Base-by-base conservation (phyloP, 1,140 invertebrate species). In the Drosophila littoralis region DNA sequence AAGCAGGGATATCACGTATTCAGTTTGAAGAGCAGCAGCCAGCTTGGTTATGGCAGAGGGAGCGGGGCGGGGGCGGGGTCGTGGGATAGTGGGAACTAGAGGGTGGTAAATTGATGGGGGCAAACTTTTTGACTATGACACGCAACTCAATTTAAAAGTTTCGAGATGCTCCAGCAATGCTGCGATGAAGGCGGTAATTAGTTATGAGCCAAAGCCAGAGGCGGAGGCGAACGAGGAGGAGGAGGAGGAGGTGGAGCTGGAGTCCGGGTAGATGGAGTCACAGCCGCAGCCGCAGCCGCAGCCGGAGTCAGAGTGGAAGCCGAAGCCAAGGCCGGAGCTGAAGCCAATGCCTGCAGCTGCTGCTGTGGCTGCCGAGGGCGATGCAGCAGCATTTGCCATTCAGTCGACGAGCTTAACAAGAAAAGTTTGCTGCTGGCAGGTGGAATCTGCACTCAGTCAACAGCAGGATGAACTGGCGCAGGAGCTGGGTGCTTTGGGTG, bases 81-180 rank as follows among this genome's bases (percentile, higher is more conserved):
- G 22, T 2, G 17, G 15, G 7, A 7, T n/a, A n/a, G 28, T 17
- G 46, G 36, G 9, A 12, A 50, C 48, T 35, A 6, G 7, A 8
- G 40, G 6, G 33, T 36, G 13, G 42, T 2, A 33, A 51, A 51
- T 28, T 28, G 22, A 28, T 28, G 48, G 52, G 58, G 61, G 64
- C 66, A 79, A 83, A 83, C 80, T 83, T 83, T 82, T 73, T 63
- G 80, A 73, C 80, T 83, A 83, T 83, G 80, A 83, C 80, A 83
- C 80, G 76, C 80, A 83, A 83, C 80, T 83, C 83, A 83, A 83
- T 83, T 83, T 83, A 83, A 83, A 83, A 72, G 79, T 83, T 83
- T 51, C 72, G 74, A 66, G 55, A 71, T 35, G 59, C 64, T 32
- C 22, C 22, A 36, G 61, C 63, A 50, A 46, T 46, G 63, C 52